Evolutionary conservation across 2,888 invertebrate species (phyloP).

Genomic region (Epinotia bilunana): DNA sequence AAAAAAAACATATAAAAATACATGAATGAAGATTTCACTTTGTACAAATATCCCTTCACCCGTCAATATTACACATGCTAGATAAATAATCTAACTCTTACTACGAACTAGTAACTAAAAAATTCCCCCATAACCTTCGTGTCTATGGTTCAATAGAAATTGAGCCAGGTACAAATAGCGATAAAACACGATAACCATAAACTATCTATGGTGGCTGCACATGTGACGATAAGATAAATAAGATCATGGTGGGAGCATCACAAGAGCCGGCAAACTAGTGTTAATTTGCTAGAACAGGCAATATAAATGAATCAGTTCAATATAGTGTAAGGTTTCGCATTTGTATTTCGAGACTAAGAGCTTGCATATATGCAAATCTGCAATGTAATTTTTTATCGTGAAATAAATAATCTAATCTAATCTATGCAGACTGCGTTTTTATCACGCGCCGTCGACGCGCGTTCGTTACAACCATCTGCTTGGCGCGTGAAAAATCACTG

Average conservation of each 20-base stretch:
- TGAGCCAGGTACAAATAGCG: background rate
- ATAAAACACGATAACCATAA: conserved; percentile 22
- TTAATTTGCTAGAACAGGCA: conserved; percentile 3
- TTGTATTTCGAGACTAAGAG: background rate
- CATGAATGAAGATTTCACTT: no score
- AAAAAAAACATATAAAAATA: no score
- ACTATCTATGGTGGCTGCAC: conserved; percentile 26
- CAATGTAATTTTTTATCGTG: no score
- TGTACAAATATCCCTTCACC: background rate
- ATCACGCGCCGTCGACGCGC: no score
- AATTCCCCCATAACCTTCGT: background rate
- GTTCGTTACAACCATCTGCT: no score
- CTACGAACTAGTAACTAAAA: no score
- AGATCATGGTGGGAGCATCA: conserved; percentile 32
- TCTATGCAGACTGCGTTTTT: no score
- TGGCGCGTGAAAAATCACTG: no score
- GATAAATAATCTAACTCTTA: no score
- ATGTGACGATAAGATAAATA: conserved; percentile 13
- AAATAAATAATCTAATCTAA: no score
- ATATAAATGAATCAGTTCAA: conserved; percentile 4
- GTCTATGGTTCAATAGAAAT: conserved; percentile 6
- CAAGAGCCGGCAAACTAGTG: conserved; percentile 16
- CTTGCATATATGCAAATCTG: no score
- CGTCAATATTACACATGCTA: no score
- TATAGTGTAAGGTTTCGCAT: background rate